Evolutionary conservation across 2,113 vertebrate species (phyloP).

Genomic region (Hipposideros armiger): DNA sequence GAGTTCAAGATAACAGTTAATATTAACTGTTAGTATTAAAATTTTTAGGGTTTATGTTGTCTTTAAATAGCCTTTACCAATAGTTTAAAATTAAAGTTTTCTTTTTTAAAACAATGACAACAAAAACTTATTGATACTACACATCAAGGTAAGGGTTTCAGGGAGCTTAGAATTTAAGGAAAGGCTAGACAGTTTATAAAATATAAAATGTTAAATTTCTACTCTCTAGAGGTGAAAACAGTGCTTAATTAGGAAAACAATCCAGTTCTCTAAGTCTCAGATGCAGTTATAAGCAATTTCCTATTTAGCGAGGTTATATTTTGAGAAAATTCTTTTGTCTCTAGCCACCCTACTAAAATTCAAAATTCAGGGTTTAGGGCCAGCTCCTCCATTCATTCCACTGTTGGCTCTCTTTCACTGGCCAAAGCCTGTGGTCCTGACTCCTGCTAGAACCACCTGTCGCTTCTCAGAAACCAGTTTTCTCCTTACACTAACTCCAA

Average conservation of each 20-base stretch:
- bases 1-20: constrained; percentile 37
- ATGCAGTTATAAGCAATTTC: neutral
- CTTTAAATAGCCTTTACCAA: constrained; percentile 10
- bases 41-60: neutral
- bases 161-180: neutral
- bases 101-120: neutral
- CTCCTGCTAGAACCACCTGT: neutral
- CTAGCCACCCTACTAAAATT: neutral
- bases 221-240: neutral
- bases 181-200: neutral
- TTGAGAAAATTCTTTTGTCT: constrained; percentile 21
- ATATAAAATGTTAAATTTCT: neutral
- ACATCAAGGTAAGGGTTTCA: neutral
- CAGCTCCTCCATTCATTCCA: neutral
- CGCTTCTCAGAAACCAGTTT: neutral
- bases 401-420: too few species aligned
- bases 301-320: neutral
- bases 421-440: neutral
- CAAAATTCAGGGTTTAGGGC: neutral
- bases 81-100: neutral
- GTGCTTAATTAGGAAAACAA: neutral
- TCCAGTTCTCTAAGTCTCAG: neutral
- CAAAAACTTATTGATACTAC: neutral
- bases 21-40: neutral
- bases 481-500: neutral